Evolutionary conservation across 2,113 vertebrate species (phyloP).

Genomic region (Bubo bubo): DNA sequence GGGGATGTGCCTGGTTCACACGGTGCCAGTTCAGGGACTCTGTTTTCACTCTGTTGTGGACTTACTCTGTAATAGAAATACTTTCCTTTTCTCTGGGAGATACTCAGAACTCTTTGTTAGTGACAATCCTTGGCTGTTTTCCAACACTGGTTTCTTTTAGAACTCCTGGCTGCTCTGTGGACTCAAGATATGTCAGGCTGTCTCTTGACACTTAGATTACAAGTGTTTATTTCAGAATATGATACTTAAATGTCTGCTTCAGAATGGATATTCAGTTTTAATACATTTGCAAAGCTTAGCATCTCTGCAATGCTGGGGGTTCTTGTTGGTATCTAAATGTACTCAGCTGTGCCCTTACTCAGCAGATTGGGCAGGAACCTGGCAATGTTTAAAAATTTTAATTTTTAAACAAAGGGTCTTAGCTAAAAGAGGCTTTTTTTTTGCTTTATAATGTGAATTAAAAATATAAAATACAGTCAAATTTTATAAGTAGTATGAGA

Average conservation of each 20-base stretch:
- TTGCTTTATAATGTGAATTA: neutral
- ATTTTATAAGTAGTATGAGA: neutral
- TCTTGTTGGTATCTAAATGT: neutral
- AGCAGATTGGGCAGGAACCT: neutral
- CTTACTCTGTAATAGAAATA: neutral
- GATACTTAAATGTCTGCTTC: neutral
- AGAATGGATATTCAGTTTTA: neutral
- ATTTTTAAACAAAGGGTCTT: neutral
- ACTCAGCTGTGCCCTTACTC: neutral
- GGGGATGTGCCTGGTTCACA: neutral
- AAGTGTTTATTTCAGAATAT: neutral
- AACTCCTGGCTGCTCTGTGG: neutral
- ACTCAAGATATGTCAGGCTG: neutral
- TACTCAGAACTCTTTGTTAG: neutral
- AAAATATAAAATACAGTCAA: neutral
- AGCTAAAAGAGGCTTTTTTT: neutral
- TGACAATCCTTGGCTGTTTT: neutral
- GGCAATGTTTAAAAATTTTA: fast-evolving
- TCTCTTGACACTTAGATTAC: neutral
- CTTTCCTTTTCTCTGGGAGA: neutral
- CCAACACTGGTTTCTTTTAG: neutral
- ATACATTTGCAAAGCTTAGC: neutral
- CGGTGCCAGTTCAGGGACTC: neutral
- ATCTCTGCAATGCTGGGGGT: neutral
- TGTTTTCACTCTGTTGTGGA: neutral